Evolutionary conservation across 2,888 invertebrate genomes (phyloP), one percentile per base, ranked within the genome.

Genomic region (Cheiracanthium punctorium): DNA sequence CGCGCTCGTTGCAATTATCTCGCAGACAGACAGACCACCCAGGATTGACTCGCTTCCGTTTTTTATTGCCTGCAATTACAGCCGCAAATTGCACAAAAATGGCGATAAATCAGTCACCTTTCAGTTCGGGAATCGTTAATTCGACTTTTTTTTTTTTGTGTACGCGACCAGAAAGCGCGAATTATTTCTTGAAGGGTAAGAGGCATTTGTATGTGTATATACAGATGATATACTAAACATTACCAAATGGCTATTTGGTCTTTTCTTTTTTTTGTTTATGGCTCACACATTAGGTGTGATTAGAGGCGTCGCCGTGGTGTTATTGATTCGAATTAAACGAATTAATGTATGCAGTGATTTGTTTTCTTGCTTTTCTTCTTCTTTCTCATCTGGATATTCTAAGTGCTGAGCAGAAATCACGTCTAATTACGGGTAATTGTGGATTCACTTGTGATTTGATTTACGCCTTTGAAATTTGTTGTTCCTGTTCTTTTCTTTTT

Each of bases 31-130:
- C 8, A 17, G 58, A 58, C 58, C 58, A 58, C 58, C 58, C 58
- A 58, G 58, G 24, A 17, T n/a, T n/a, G 37, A 37, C 10, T 7
- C 10, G 4, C 20, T 58, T 4, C 24, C 67, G 69, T 74, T 79
- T 85, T 85, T 85, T 85, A 85, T 85, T 85, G 79, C 84, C n/a
- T 73, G 79, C 84, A 85, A 85, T 85, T 85, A 85, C 29, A 28
- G 28, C 73, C 29, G 43, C 28, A 85, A 85, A 85, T 80, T 79
- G 69, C 74, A 65, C 28, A 58, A 58, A 58, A n/a, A 12, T 17
- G 58, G 58, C 58, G 24, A 58, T 58, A 58, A 58, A 58, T 58
- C 58, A 58, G 58, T 24, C 58, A 2, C 10, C 43, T 17, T 17
- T 17, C 17, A 48, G 37, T 4, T n/a, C 1, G 37, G 4, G 37